phyloP scores from a whole-genome alignment of 2,797 vertebrate species.

The Microctenopoma steveboyesi region DNA sequence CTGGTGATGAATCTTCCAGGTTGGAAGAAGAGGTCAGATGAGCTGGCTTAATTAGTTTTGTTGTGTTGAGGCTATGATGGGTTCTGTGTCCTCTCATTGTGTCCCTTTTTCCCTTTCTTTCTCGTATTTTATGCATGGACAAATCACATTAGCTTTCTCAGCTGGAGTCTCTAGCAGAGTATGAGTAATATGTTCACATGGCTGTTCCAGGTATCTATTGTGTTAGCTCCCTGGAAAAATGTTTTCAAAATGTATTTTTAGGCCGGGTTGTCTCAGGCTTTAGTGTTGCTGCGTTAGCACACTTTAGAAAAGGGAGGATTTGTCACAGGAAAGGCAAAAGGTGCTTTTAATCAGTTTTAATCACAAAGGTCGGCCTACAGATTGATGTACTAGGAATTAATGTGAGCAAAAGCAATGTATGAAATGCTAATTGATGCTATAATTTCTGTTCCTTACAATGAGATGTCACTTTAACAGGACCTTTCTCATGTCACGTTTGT shows the following conservation, averaged over 20 bases:
- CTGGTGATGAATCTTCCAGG: conserved; percentile 34
- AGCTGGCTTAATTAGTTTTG: conserved; percentile 60
- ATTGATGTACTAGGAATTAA: conserved; percentile 47
- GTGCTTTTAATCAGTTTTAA: conserved; percentile 49
- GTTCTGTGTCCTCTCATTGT: conserved; percentile 37
- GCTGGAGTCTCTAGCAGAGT: conserved; percentile 61
- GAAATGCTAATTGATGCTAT: conserved; percentile 46
- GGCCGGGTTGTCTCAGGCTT: conserved; percentile 30
- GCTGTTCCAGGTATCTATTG: conserved; percentile 65
- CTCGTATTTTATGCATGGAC: conserved; percentile 75
- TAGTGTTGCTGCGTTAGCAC: conserved; percentile 33
- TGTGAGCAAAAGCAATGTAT: conserved; percentile 42
- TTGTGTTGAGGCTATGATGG: conserved; percentile 49
- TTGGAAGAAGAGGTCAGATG: conserved; percentile 46
- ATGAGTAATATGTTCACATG: conserved; percentile 65
- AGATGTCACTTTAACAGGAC: conserved; percentile 60
- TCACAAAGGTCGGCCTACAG: conserved; percentile 26
- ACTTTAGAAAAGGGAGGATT: conserved; percentile 15
- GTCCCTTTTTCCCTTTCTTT: conserved; percentile 39
- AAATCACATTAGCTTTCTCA: conserved; percentile 75
- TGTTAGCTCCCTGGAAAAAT: conserved; percentile 40
- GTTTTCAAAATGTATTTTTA: conserved; percentile 56
- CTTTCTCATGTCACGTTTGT: conserved; percentile 38
- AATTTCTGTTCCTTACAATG: conserved; percentile 14
- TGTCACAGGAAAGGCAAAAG: conserved; percentile 16